Evolutionary conservation across 2,797 vertebrate genomes (phyloP).

Genomic region (Pteronotus mesoamericanus): DNA sequence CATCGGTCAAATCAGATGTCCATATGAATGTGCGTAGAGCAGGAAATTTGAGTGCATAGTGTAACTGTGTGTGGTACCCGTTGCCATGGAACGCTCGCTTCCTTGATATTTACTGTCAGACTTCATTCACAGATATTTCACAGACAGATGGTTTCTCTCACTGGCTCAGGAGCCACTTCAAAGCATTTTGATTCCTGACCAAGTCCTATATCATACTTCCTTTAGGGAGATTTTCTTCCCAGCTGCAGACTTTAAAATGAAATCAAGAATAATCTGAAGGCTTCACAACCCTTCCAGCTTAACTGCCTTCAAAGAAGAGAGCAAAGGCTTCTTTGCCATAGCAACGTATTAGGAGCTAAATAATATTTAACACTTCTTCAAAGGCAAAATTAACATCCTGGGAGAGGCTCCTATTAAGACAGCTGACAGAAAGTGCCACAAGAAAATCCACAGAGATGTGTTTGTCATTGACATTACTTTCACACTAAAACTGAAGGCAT

Average conservation of each 20-base stretch:
- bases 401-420: slow-evolving; percentile 13
- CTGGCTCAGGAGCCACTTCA: slow-evolving; percentile 51
- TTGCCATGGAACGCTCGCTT: slow-evolving; percentile 43
- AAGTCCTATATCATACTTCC: slow-evolving; percentile 37
- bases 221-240: slow-evolving; percentile 51
- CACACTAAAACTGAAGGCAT: neutral
- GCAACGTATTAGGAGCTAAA: neutral
- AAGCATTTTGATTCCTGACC: slow-evolving; percentile 57
- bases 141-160: slow-evolving; percentile 61
- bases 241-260: slow-evolving; percentile 25
- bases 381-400: slow-evolving; percentile 16
- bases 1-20: slow-evolving; percentile 63
- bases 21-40: slow-evolving; percentile 63
- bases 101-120: slow-evolving; percentile 58
- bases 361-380: slow-evolving; percentile 26
- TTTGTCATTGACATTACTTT: neutral
- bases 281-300: neutral
- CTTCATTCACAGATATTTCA: slow-evolving; percentile 64
- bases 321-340: neutral
- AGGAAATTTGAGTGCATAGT: slow-evolving; percentile 64
- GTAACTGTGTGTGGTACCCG: slow-evolving; percentile 52
- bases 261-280: slow-evolving; percentile 40
- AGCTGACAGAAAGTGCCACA: neutral
- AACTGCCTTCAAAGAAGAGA: neutral
- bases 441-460: neutral